phyloP scores from a whole-genome alignment of 2,888 invertebrate genomes.

The Lapara coniferarum region DNA sequence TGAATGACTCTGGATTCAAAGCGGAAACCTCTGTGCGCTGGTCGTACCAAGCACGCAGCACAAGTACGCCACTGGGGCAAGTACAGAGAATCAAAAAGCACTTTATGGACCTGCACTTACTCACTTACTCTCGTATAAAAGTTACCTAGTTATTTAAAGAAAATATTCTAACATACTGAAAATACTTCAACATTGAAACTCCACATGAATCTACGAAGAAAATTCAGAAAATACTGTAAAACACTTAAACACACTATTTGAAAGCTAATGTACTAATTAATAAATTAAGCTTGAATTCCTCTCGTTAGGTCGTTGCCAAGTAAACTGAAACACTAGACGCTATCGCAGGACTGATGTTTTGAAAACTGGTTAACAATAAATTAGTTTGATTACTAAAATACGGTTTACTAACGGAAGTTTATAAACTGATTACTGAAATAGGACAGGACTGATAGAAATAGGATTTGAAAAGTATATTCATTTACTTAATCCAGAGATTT shows the following conservation, averaged over 20 bases:
- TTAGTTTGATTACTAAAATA: conserved; percentile 7
- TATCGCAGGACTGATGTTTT: not conserved
- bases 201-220: not conserved
- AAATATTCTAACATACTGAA: too few relatives aligned
- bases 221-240: not conserved
- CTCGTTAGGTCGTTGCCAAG: not conserved
- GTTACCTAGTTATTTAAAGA: too few relatives aligned
- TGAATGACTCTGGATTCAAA: too few relatives aligned
- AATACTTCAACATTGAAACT: not conserved
- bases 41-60: too few relatives aligned
- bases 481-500: too few relatives aligned
- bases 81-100: too few relatives aligned
- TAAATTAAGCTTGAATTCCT: not conserved
- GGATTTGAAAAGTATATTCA: not conserved
- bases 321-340: not conserved
- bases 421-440: too few relatives aligned
- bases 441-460: not conserved
- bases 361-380: conserved; percentile 1
- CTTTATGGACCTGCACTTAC: too few relatives aligned
- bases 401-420: not conserved
- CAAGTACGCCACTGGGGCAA: too few relatives aligned
- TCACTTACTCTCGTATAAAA: too few relatives aligned
- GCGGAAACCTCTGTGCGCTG: too few relatives aligned
- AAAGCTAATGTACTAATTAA: not conserved
- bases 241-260: not conserved